Evolutionary conservation across 2,888 invertebrate species (phyloP).

Genomic region (Odontocerum albicorne): DNA sequence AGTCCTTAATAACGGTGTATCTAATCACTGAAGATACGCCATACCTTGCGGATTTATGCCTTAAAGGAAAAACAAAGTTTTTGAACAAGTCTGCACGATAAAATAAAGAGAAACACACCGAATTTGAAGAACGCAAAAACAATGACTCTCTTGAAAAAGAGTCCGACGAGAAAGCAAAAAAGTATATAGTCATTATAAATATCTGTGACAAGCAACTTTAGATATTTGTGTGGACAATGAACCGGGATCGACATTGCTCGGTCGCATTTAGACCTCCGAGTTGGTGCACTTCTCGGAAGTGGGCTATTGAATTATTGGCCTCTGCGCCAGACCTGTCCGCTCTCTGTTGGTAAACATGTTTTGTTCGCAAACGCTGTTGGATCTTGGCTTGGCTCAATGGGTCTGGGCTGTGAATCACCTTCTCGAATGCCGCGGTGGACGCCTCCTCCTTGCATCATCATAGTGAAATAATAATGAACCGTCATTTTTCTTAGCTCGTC

Average conservation of each 20-base stretch:
- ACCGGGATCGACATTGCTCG: background rate
- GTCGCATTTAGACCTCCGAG: background rate
- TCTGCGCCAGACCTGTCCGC: background rate
- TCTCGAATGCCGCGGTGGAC: background rate
- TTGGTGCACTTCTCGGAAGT: constrained; percentile 13
- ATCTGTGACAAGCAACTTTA: background rate
- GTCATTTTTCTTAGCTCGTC: too few species aligned
- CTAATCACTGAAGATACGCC: too few species aligned
- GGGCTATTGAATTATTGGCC: constrained; percentile 11
- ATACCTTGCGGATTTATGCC: too few species aligned
- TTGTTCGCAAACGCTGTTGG: background rate
- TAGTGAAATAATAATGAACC: constrained; percentile 1
- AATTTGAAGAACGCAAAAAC: too few species aligned
- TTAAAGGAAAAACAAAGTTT: too few species aligned
- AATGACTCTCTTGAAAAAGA: too few species aligned
- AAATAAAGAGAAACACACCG: too few species aligned
- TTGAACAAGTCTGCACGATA: too few species aligned
- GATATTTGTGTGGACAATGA: constrained; percentile 14
- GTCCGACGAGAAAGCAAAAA: too few species aligned
- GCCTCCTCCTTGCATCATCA: constrained; percentile 1
- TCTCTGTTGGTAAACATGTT: constrained; percentile 8
- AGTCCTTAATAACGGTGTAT: too few species aligned
- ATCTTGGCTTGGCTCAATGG: background rate
- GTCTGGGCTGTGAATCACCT: background rate
- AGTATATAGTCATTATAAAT: too few species aligned